Conservation (phyloP, 2,797 vertebrate species). For the Protonibea diacanthus region DNA sequence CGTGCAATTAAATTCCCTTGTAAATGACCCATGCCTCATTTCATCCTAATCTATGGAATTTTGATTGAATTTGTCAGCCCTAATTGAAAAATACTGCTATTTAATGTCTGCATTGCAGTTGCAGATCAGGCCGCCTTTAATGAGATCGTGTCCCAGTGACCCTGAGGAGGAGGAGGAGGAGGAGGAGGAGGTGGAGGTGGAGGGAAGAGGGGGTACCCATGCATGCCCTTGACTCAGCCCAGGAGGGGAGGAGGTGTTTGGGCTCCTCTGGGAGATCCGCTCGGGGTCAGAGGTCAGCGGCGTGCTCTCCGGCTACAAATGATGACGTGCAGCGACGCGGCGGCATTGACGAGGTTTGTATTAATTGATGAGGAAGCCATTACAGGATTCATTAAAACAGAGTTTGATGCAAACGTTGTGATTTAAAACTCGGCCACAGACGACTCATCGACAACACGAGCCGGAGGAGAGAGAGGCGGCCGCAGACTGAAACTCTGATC, state of each 20-base stretch:
- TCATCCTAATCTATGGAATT: slow-evolving; percentile 99
- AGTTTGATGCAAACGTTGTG: slow-evolving; percentile 56
- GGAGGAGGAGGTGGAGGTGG: background rate
- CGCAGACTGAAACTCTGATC: too few species aligned
- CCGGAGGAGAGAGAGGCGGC: too few species aligned
- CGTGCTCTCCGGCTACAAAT: background rate
- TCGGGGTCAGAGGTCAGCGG: slow-evolving; percentile 62
- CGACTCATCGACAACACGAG: too few species aligned
- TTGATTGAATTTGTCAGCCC: slow-evolving; percentile 99
- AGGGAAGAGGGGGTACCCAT: slow-evolving; percentile 28
- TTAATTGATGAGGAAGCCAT: slow-evolving; percentile 62
- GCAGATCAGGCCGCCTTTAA: slow-evolving; percentile 89
- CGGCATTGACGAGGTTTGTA: slow-evolving; percentile 12
- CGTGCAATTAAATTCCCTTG: slow-evolving; percentile 99
- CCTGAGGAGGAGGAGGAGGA: slow-evolving; percentile 67
- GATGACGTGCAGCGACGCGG: slow-evolving; percentile 1
- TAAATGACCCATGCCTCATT: slow-evolving; percentile 99
- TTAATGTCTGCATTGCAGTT: slow-evolving; percentile 96
- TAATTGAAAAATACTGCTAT: slow-evolving; percentile 99
- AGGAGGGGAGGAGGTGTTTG: background rate
- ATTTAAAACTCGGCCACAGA: slow-evolving; percentile 24
- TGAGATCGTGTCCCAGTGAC: slow-evolving; percentile 93
- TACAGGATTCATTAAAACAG: slow-evolving; percentile 42
- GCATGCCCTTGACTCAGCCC: slow-evolving; percentile 66
- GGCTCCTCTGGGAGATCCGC: slow-evolving; percentile 34